phyloP scores from a whole-genome alignment of 2,888 invertebrate species.

The Trichacis sp. region DNA sequence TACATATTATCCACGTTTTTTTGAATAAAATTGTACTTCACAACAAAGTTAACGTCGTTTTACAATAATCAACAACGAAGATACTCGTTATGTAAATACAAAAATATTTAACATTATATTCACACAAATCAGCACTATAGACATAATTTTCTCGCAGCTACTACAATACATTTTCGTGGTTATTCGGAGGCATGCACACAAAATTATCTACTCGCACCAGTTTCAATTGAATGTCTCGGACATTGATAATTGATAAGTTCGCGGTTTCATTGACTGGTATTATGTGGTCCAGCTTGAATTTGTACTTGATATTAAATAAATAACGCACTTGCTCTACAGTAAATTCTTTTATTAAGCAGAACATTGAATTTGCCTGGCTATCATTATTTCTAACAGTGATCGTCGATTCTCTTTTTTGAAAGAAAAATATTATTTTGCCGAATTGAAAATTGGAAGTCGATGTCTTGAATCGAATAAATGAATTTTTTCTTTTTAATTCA shows the following conservation, averaged over 20 bases:
- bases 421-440: background rate
- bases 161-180: background rate
- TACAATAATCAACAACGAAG: too few species aligned
- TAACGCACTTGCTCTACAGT: too few species aligned
- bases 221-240: background rate
- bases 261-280: background rate
- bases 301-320: background rate
- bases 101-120: too few species aligned
- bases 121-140: too few species aligned
- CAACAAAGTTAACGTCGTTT: too few species aligned
- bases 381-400: too few species aligned
- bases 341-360: too few species aligned
- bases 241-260: background rate
- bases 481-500: slow-evolving; percentile 5
- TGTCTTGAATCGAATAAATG: background rate
- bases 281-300: background rate
- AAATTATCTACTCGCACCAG: background rate
- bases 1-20: too few species aligned
- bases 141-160: too few species aligned
- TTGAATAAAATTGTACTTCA: too few species aligned
- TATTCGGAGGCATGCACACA: background rate
- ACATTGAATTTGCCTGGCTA: too few species aligned
- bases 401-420: background rate
- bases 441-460: background rate
- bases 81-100: too few species aligned